Conservation (phyloP, 2,797 vertebrate species). For the Sebastolobus altivelis region DNA sequence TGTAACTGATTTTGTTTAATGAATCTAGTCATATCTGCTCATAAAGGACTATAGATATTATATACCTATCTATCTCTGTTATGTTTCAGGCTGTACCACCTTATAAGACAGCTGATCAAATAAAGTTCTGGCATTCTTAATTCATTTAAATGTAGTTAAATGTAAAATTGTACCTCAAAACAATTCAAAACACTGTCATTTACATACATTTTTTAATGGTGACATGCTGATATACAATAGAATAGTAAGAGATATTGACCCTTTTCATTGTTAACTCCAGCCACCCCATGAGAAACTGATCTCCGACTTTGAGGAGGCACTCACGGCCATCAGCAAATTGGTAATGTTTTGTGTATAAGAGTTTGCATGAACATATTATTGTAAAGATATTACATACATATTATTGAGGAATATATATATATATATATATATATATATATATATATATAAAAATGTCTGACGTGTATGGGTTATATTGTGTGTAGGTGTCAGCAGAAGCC, state of each 20-base stretch:
- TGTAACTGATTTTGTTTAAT: neutral
- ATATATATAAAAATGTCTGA: neutral
- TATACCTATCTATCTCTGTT: neutral
- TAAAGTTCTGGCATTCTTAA: neutral
- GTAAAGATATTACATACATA: too few relatives aligned
- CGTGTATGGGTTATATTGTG: conserved; percentile 8
- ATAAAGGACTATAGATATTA: neutral
- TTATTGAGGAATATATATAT: neutral
- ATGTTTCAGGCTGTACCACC: neutral
- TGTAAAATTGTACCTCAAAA: neutral
- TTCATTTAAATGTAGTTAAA: neutral
- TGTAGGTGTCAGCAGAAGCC: conserved; percentile 56
- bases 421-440: neutral
- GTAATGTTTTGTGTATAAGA: conserved; percentile 71
- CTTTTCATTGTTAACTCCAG: conserved; percentile 43
- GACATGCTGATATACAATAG: neutral
- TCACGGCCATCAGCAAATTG: conserved; percentile 82
- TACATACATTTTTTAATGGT: neutral
- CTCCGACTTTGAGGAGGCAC: conserved; percentile 81
- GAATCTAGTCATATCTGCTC: neutral
- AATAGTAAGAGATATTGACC: neutral
- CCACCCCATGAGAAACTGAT: conserved; percentile 81
- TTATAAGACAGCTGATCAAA: neutral
- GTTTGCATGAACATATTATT: neutral
- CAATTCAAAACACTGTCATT: neutral